phyloP scores from a whole-genome alignment of 2,888 invertebrate genomes.

The Pollenia amentaria region DNA sequence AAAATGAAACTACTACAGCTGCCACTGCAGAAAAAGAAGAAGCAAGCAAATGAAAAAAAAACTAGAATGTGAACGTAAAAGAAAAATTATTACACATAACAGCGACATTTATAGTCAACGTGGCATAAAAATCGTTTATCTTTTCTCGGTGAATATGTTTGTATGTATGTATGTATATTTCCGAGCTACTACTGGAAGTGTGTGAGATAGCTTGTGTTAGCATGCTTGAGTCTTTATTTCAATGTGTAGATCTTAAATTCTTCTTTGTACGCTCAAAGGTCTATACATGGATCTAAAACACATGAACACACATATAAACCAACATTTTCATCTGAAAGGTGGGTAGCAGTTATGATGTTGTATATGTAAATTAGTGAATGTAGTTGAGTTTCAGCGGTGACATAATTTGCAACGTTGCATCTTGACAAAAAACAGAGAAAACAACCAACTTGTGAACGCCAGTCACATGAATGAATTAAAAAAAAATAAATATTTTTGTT shows the following conservation, averaged over 20 bases:
- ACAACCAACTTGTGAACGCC: not conserved
- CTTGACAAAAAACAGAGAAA: conserved; percentile 7
- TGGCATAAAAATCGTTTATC: conserved; percentile 74
- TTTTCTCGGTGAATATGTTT: conserved; percentile 5
- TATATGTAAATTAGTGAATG: conserved; percentile 43
- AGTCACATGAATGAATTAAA: not conserved
- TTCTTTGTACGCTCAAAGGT: conserved; percentile 36
- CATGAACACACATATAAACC: not conserved
- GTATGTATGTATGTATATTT: not conserved
- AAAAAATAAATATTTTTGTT: not conserved
- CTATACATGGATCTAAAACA: conserved; percentile 28
- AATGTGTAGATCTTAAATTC: conserved; percentile 30
- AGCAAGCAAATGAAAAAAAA: conserved; percentile 25
- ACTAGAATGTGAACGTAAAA: conserved; percentile 42
- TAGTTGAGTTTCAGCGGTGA: conserved; percentile 52
- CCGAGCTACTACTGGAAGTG: not conserved
- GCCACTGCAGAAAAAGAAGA: conserved; percentile 33
- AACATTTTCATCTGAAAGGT: not conserved
- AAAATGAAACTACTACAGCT: conserved; percentile 40
- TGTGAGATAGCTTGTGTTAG: not conserved
- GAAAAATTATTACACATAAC: conserved; percentile 73
- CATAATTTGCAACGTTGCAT: conserved; percentile 69
- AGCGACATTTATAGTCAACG: conserved; percentile 73
- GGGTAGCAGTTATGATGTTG: conserved; percentile 31
- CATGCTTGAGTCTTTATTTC: conserved; percentile 28